Evolutionary conservation across 2,888 invertebrate species (phyloP).

Genomic region (Dasypogon diadema): DNA sequence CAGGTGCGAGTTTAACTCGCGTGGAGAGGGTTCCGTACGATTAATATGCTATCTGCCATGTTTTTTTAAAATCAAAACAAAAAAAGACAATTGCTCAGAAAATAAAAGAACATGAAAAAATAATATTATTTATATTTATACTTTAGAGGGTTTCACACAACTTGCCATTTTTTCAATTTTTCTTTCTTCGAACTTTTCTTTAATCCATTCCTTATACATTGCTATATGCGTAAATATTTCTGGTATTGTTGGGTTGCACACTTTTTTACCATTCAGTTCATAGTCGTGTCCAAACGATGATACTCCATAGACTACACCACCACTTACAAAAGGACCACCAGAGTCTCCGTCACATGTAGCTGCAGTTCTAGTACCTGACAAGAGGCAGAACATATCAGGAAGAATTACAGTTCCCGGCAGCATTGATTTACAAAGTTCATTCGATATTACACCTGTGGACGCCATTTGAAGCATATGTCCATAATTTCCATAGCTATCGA

Average conservation of each 20-base stretch:
- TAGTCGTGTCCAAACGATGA: too few species aligned
- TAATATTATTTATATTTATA: too few species aligned
- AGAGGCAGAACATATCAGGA: neutral
- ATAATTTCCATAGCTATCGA: neutral
- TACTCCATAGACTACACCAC: constrained; percentile 3
- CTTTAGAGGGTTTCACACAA: constrained; percentile 7
- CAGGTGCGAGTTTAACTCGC: too few species aligned
- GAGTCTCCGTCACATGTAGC: neutral
- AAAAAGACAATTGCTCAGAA: too few species aligned
- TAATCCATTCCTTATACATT: too few species aligned
- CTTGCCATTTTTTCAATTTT: neutral
- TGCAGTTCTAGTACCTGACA: neutral
- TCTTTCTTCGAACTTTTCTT: neutral
- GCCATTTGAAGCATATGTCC: neutral
- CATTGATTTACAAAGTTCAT: neutral
- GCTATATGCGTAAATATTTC: too few species aligned
- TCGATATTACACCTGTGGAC: neutral
- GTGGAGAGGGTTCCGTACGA: too few species aligned
- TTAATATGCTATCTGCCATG: too few species aligned
- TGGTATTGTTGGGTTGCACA: too few species aligned
- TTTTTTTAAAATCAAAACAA: too few species aligned
- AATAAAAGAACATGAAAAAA: too few species aligned
- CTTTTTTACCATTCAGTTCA: too few species aligned
- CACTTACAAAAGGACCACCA: constrained; percentile 12
- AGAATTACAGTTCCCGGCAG: neutral